Percentiles rank a stretch among this genome's conserved stretches.
phyloP scores from a whole-genome alignment of 2,113 vertebrate species.

The Bufo bufo region DNA sequence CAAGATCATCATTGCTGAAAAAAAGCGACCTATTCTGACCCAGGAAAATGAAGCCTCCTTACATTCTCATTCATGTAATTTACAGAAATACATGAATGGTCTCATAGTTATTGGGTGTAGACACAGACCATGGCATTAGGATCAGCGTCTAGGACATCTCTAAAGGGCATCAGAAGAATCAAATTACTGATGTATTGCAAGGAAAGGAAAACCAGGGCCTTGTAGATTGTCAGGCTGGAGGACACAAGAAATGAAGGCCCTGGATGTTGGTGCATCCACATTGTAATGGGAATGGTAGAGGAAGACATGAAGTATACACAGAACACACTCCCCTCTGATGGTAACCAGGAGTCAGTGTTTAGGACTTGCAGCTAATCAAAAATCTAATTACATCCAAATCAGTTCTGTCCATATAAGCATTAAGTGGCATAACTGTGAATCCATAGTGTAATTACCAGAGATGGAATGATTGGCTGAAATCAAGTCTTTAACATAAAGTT shows the following conservation, averaged over 20 bases:
- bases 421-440: constrained; percentile 33
- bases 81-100: constrained; percentile 51
- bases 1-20: constrained; percentile 52
- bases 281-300: not conserved
- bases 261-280: not conserved
- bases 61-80: constrained; percentile 53
- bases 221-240: constrained; percentile 12
- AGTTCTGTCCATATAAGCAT: constrained; percentile 14
- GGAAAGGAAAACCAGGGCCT: not conserved
- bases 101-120: constrained; percentile 42
- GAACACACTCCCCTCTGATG: not conserved
- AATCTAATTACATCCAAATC: constrained; percentile 27
- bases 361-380: constrained; percentile 20
- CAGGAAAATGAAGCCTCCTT: constrained; percentile 43
- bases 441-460: constrained; percentile 11
- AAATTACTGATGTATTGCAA: constrained; percentile 35
- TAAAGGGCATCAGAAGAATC: constrained; percentile 47
- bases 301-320: not conserved
- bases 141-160: constrained; percentile 48
- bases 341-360: not conserved
- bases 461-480: constrained; percentile 1
- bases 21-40: constrained; percentile 54
- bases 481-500: not conserved
- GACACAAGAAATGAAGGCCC: not conserved
- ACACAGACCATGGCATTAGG: constrained; percentile 21